A percentile compares a stretch with the other conserved stretches of the same genome.
Evolutionary conservation across 2,888 invertebrate genomes (phyloP).

Genomic region (Eupithecia centaureata): DNA sequence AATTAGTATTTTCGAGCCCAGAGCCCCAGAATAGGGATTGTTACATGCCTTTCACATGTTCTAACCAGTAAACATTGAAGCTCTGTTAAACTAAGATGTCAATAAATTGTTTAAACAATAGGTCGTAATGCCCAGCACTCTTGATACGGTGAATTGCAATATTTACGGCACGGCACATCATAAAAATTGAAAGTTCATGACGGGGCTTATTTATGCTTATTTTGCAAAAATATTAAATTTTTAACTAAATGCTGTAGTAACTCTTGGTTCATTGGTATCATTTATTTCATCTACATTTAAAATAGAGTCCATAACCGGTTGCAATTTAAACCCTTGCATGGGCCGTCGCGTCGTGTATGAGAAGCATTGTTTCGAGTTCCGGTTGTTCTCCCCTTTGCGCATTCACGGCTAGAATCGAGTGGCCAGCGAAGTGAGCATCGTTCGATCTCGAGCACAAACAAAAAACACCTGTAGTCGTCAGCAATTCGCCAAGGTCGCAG

Average conservation of each 20-base stretch:
- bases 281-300: background rate
- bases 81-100: slow-evolving; percentile 39
- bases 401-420: slow-evolving; percentile 51
- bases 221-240: slow-evolving; percentile 7
- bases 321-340: slow-evolving; percentile 31
- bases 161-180: slow-evolving; percentile 44
- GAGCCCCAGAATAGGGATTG: background rate
- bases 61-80: slow-evolving; percentile 15
- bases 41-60: slow-evolving; percentile 3
- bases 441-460: slow-evolving; percentile 74
- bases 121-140: slow-evolving; percentile 49
- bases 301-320: slow-evolving; percentile 19
- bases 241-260: background rate
- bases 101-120: slow-evolving; percentile 51
- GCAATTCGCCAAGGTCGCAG: slow-evolving; percentile 80
- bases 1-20: background rate
- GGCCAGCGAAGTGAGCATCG: slow-evolving; percentile 62
- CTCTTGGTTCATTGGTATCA: background rate
- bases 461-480: slow-evolving; percentile 83
- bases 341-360: slow-evolving; percentile 45
- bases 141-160: slow-evolving; percentile 35
- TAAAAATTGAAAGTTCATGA: slow-evolving; percentile 37
- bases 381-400: slow-evolving; percentile 62
- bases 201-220: slow-evolving; percentile 7
- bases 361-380: slow-evolving; percentile 70